Base-by-base conservation (phyloP, 2,888 invertebrate genomes). In the Erynnis tages region DNA sequence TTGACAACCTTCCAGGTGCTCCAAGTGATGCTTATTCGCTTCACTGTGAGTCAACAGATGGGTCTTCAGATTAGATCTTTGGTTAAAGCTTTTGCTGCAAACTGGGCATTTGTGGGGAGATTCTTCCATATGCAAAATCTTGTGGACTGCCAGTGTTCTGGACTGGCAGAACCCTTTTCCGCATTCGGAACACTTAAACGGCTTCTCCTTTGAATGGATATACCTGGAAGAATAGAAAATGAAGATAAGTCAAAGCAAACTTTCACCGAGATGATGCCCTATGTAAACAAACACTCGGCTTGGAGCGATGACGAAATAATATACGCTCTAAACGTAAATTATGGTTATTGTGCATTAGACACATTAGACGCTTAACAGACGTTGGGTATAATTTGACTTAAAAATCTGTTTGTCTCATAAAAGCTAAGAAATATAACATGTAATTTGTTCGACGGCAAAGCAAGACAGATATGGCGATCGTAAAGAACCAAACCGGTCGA, bases 161-260 rank as follows among this genome's bases (percentile, higher is more conserved):
- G 97, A 96, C 77, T 99, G 99, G 79, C 99, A 99, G 86, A 99
- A 99, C 3, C 99, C 99, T 86, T 99, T 99, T 35, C 98, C 98
- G 80, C 99, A 99, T 67, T 98, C 96, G 2, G 92, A 93, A 82
- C 99, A 99, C 76, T 98, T 98, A 90, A 98, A 99, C 0, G 99
- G 99, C 80, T 99, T 99, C 84, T 98, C 98, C 77, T 98, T 98
- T 61, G 97, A 97, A 88, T 99, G 99, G 61, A 98, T 99, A 88
- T 98, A 99, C 77, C 97, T 97, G 91, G 52, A 90, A 90, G 70
- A 71, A 82, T 60, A 70, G 66, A 32, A 40, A 54, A 46, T 35
- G 17, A 50, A 40, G 17, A 67, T 77, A 57, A 79, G 63, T 59
- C 47, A 58, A 60, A 48, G 65, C 53, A 44, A 64, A 76, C 74